Percentiles rank a stretch among this genome's conserved stretches.
Evolutionary conservation across 2,888 invertebrate species (phyloP).

Genomic region (Melieria omissa): DNA sequence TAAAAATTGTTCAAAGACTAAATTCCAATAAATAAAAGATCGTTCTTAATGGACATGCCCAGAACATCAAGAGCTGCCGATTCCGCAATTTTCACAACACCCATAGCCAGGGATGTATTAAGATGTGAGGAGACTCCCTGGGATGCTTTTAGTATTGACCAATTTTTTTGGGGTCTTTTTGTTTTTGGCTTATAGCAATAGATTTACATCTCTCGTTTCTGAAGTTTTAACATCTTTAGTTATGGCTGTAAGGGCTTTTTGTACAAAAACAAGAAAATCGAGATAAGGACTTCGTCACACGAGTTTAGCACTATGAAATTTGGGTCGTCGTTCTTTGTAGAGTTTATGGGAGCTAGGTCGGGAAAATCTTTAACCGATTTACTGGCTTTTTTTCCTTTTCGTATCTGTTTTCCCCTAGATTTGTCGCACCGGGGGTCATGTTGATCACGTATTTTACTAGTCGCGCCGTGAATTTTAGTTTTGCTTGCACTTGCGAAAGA

Average conservation of each 20-base stretch:
- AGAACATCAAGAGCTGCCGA: no score
- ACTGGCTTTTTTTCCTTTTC: no score
- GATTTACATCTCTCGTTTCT: conserved; percentile 10
- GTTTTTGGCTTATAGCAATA: background rate
- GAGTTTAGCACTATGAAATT: conserved; percentile 1
- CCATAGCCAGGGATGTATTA: no score
- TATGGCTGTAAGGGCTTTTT: background rate
- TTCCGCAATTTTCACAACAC: no score
- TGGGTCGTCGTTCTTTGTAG: conserved; percentile 6
- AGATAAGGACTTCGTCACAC: conserved; percentile 1
- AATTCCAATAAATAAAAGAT: no score
- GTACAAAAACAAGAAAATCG: conserved; percentile 8
- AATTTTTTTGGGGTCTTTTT: background rate
- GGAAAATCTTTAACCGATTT: background rate
- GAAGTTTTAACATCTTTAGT: conserved; percentile 2
- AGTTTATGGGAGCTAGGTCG: conserved; percentile 4
- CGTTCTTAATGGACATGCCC: no score
- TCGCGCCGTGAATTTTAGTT: background rate
- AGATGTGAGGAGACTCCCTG: no score
- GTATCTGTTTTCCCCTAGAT: conserved; percentile 14
- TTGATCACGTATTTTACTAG: background rate
- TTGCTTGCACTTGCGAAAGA: no score
- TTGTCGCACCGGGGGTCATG: conserved; percentile 10
- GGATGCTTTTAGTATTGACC: background rate
- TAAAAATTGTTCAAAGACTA: no score